Conservation (phyloP, 2,113 vertebrate species). For the Pavo muticus region DNA sequence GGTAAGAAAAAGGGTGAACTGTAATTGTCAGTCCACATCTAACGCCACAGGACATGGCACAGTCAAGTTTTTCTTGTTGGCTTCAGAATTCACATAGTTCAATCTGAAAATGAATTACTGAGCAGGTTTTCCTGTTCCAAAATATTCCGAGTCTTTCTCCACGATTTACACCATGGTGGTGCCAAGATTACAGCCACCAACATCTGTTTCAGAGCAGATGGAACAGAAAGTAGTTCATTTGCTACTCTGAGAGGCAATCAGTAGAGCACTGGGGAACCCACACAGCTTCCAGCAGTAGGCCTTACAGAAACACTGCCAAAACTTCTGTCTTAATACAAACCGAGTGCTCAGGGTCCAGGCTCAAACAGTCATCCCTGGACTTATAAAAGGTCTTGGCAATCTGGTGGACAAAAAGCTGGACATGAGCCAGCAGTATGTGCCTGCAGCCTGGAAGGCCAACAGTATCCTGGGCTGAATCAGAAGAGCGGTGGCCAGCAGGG, state of each 20-base stretch:
- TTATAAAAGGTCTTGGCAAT: background rate
- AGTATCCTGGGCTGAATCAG: too few relatives aligned
- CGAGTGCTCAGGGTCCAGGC: background rate
- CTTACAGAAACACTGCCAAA: background rate
- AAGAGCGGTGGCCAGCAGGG: too few relatives aligned
- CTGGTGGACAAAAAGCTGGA: background rate
- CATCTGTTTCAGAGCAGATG: background rate
- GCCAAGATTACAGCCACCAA: background rate
- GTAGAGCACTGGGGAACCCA: background rate
- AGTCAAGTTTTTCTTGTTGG: background rate
- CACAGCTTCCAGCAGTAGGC: background rate
- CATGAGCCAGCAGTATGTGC: too few relatives aligned
- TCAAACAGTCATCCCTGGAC: background rate
- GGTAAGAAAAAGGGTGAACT: conserved; percentile 13
- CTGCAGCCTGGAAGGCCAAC: too few relatives aligned
- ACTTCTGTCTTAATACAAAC: background rate
- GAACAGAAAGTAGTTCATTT: background rate
- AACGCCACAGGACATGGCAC: background rate
- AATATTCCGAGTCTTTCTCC: background rate
- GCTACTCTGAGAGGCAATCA: background rate
- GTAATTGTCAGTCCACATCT: background rate
- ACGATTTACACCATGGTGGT: background rate
- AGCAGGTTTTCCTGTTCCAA: background rate
- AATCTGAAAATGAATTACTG: background rate
- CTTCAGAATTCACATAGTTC: background rate